Percentiles rank a stretch among this genome's conserved stretches.
Evolutionary conservation across 2,888 invertebrate species (phyloP).

Genomic region (Drosophila macrothrix): DNA sequence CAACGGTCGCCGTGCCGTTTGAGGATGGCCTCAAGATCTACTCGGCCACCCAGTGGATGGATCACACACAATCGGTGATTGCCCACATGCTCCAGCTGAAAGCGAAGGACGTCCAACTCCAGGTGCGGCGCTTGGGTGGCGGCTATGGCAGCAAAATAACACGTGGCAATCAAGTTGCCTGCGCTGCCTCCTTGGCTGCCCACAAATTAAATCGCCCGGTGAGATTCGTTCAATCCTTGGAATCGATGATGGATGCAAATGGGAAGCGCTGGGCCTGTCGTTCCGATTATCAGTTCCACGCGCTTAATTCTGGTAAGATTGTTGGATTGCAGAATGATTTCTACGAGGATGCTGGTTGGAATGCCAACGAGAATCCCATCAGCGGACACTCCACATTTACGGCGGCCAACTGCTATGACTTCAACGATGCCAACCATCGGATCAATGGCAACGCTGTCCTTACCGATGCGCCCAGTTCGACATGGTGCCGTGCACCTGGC

Average conservation of each 20-base stretch:
- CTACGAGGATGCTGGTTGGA: constrained; percentile 87
- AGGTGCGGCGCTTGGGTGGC: constrained; percentile 91
- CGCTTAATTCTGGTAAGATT: constrained; percentile 88
- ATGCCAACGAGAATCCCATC: constrained; percentile 86
- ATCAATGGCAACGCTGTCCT: constrained; percentile 88
- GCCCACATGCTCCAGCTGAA: constrained; percentile 87
- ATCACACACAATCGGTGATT: constrained; percentile 87
- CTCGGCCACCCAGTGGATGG: constrained; percentile 88
- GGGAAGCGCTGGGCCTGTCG: constrained; percentile 89
- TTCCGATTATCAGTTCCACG: constrained; percentile 88
- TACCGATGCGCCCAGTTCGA: constrained; percentile 90
- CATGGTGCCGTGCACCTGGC: constrained; percentile 89
- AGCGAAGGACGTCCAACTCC: constrained; percentile 89
- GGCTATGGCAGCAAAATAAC: constrained; percentile 92
- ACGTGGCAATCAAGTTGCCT: constrained; percentile 87
- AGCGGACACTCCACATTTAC: constrained; percentile 70
- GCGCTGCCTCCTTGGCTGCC: constrained; percentile 90
- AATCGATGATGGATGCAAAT: constrained; percentile 89
- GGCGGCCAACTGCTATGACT: constrained; percentile 88
- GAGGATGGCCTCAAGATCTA: constrained; percentile 91
- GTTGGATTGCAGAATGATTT: constrained; percentile 87
- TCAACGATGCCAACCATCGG: constrained; percentile 87
- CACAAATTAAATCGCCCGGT: constrained; percentile 87
- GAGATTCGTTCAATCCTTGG: constrained; percentile 90
- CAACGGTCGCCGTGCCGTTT: constrained; percentile 88